Conservation (phyloP, 1,140 invertebrate genomes). For the Heliconius melpomene region DNA sequence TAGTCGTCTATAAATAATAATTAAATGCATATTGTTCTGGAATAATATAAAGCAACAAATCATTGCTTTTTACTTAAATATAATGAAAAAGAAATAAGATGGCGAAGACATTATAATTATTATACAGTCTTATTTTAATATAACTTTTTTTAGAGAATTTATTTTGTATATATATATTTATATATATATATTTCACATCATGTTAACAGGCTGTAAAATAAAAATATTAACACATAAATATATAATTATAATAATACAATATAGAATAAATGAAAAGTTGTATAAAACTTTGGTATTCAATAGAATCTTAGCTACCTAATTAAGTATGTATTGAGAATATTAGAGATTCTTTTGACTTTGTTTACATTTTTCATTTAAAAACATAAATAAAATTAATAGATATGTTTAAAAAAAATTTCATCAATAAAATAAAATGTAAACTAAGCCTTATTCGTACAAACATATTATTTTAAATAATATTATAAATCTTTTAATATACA, state of each 20-base stretch:
- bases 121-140: neutral
- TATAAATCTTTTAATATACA: neutral
- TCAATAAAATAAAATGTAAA: neutral
- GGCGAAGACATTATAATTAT: neutral
- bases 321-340: slow-evolving; percentile 15
- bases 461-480: neutral
- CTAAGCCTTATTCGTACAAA: neutral
- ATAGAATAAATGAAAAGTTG: neutral
- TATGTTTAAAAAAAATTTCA: too few species aligned
- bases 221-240: slow-evolving; percentile 19
- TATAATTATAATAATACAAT: slow-evolving; percentile 12
- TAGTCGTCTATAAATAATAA: slow-evolving; percentile 13
- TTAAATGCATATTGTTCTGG: slow-evolving; percentile 26
- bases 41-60: neutral
- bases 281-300: slow-evolving; percentile 34
- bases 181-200: too few species aligned
- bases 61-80: neutral
- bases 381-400: neutral
- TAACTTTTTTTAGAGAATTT: too few species aligned
- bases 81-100: neutral
- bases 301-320: slow-evolving; percentile 28
- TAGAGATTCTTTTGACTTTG: slow-evolving; percentile 25
- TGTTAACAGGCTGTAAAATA: neutral
- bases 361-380: slow-evolving; percentile 22
- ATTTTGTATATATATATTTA: too few species aligned